phyloP scores from a whole-genome alignment of 2,797 vertebrate genomes.

The Oreochromis mossambicus region DNA sequence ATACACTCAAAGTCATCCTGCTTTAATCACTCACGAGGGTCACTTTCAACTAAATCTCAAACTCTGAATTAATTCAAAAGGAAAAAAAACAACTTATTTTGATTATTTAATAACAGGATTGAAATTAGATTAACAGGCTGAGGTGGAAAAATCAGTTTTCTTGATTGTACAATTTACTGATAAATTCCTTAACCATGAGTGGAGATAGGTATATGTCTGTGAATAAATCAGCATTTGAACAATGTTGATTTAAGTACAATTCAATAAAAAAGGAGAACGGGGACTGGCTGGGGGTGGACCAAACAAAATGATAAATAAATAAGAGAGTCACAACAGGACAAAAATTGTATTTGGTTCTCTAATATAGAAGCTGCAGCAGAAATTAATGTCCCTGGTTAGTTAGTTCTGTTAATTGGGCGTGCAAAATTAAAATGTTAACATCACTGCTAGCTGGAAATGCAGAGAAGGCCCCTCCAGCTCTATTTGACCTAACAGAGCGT shows the following conservation, averaged over 20 bases:
- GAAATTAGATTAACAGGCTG: neutral
- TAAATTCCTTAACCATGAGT: constrained; percentile 13
- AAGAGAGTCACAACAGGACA: constrained; percentile 44
- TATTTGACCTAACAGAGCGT: constrained; percentile 71
- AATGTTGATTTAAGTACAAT: constrained; percentile 61
- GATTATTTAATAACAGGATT: neutral
- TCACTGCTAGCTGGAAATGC: constrained; percentile 40
- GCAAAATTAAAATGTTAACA: constrained; percentile 73
- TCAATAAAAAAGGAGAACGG: constrained; percentile 15
- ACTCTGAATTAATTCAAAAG: neutral
- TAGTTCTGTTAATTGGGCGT: constrained; percentile 74
- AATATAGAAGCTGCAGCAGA: constrained; percentile 54
- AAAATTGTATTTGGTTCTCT: constrained; percentile 39
- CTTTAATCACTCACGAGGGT: constrained; percentile 23
- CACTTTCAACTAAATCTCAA: constrained; percentile 22
- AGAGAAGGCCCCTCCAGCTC: constrained; percentile 44
- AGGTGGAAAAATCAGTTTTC: neutral
- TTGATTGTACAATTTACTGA: constrained; percentile 7
- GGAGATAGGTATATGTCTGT: constrained; percentile 23
- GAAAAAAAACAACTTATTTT: neutral
- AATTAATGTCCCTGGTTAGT: constrained; percentile 74
- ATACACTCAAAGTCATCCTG: constrained; percentile 41
- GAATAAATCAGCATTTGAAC: constrained; percentile 64
- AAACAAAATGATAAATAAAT: constrained; percentile 53
- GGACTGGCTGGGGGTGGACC: neutral